Evolutionary conservation across 2,888 invertebrate genomes (phyloP), one percentile per base, ranked within the genome.

Genomic region (Diarsia rubi): DNA sequence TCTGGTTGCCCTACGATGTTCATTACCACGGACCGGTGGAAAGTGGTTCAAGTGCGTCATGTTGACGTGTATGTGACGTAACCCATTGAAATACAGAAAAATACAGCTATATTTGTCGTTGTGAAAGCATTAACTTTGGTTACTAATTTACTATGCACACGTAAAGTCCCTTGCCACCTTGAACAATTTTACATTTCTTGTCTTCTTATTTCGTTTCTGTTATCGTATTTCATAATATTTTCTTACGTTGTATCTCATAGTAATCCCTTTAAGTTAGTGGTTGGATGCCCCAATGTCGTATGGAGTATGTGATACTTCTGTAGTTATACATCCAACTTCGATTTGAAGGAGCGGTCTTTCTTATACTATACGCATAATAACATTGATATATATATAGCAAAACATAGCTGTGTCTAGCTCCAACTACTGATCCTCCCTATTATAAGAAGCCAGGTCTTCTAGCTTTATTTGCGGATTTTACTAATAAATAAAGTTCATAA

Each of bases 21-120:
- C 82, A 86, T 88, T 86, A 86, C 86, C 85, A 87, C 73, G 80
- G 81, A 83, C 79, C 73, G 59, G 81, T 84, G 83, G 84, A 87
- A 90, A 89, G 84, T 89, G 80, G 86, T 89, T 89, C 86, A 89
- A 90, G 90, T 92, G 90, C 92, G 92, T 91, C 92, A 91, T 86
- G 87, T 89, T 92, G 90, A 92, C 92, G 92, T 91, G 82, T 86
- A 83, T 79, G 88, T 93, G 93, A 93, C 93, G 92, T 91, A 93
- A 93, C 88, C 85, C 75, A 88, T 80, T 89, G 75, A 84, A 86
- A 86, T 74, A 81, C 70, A 59, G 24, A 67, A 80, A 83, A 80
- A 87, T 79, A 68, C 69, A 75, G 57, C 67, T 60, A 21, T 64
- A 68, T 64, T 78, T 64, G n/a, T 60, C 49, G 24, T 52, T 59